Conservation (phyloP, 2,797 vertebrate species). For the Lacerta agilis region DNA sequence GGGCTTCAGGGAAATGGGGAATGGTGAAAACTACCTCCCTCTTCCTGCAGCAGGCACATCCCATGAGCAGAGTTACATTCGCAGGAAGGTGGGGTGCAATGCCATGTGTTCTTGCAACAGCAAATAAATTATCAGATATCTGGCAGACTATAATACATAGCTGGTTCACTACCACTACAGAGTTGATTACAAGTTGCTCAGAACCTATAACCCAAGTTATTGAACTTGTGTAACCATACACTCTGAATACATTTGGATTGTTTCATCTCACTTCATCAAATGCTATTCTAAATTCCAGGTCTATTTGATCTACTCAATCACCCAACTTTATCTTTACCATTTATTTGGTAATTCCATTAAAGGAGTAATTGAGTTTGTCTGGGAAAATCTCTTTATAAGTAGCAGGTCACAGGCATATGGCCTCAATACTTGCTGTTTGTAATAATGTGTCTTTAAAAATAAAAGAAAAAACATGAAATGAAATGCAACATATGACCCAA, state of each 20-base stretch:
- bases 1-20: neutral
- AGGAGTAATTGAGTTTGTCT: neutral
- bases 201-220: neutral
- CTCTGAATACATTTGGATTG: conserved; percentile 4
- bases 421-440: conserved; percentile 38
- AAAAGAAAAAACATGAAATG: conserved; percentile 24
- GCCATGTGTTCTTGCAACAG: neutral
- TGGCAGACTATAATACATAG: neutral
- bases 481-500: conserved; percentile 39
- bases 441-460: conserved; percentile 45
- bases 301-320: neutral
- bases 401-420: conserved; percentile 44
- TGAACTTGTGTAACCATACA: neutral
- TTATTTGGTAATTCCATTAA: neutral
- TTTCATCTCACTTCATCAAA: conserved; percentile 1
- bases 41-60: neutral
- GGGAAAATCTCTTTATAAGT: neutral
- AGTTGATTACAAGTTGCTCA: neutral
- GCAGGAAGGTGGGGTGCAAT: neutral
- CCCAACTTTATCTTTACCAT: neutral
- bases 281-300: neutral
- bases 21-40: neutral
- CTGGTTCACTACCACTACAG: neutral
- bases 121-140: neutral
- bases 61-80: neutral